These are phyloP conservation scores for Aleiodes testaceus DNA, from an alignment of 2,888 invertebrate genomes.

Conservation along the genomic window DNA sequence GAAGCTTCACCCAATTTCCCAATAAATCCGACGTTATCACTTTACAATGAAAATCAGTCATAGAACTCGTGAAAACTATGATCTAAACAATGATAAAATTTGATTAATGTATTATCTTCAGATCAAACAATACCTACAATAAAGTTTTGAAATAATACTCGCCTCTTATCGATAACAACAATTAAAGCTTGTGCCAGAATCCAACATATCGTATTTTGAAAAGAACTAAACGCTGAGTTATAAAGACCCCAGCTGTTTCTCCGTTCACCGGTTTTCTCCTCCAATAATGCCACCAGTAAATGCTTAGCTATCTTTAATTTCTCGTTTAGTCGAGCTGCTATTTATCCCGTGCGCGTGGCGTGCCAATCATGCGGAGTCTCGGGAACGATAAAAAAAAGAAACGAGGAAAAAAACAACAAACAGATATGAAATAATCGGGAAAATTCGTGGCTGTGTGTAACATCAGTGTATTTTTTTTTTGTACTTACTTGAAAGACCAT, in stretches of 20 bases:
- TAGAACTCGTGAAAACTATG: too few relatives aligned
- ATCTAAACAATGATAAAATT: too few relatives aligned
- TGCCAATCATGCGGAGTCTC: background rate
- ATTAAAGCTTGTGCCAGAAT: too few relatives aligned
- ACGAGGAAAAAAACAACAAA: background rate
- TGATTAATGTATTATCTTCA: too few relatives aligned
- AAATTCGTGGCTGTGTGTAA: background rate
- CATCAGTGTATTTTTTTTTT: too few relatives aligned
- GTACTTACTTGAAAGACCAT: background rate
- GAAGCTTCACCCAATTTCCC: too few relatives aligned
- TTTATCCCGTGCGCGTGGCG: constrained; percentile 33
- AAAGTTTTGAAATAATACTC: background rate
- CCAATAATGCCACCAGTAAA: constrained; percentile 38
- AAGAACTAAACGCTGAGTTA: background rate
- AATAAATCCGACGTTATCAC: too few relatives aligned
- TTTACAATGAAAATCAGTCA: too few relatives aligned
- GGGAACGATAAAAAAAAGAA: background rate
- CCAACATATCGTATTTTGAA: constrained; percentile 3
- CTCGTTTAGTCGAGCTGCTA: constrained; percentile 40
- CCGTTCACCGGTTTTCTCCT: constrained; percentile 24
- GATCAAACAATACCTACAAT: too few relatives aligned
- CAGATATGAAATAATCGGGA: constrained; percentile 5
- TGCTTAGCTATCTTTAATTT: constrained; percentile 45
- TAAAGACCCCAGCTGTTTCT: constrained; percentile 18
- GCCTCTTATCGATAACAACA: background rate